phyloP scores from a whole-genome alignment of 30 jellyfish, hydroid and myxozoan species.

The Rhopilema esculentum region DNA sequence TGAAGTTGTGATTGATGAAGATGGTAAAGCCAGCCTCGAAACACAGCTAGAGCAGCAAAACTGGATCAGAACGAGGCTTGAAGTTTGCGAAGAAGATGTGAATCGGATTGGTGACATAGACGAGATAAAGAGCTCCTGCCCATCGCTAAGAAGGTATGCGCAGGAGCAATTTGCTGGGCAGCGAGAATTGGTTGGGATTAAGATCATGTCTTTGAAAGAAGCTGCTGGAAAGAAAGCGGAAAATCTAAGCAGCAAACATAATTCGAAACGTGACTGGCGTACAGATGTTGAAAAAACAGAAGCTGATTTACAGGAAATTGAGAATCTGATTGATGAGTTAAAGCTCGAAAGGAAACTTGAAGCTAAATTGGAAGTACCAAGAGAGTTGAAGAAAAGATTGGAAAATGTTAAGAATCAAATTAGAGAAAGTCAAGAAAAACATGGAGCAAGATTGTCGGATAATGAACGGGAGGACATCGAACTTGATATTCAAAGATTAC shows the following conservation, averaged over 20 bases:
- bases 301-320: not conserved
- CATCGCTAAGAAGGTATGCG: not conserved
- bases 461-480: not conserved
- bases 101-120: not conserved
- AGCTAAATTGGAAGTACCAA: not conserved
- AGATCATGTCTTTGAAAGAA: not conserved
- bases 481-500: not conserved
- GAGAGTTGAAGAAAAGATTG: not conserved
- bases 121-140: not conserved
- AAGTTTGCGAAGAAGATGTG: constrained; percentile 9
- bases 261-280: not conserved
- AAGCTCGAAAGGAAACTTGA: not conserved
- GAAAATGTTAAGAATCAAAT: constrained; percentile 1
- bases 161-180: not conserved
- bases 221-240: not conserved
- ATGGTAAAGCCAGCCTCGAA: constrained; percentile 5
- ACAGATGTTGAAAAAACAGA: not conserved
- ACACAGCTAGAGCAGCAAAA: not conserved
- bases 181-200: not conserved
- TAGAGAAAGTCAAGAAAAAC: not conserved
- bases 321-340: not conserved
- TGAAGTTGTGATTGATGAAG: not conserved
- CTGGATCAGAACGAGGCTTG: constrained; percentile 4
- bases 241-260: not conserved
- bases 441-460: not conserved